Conservation (phyloP, 2,113 vertebrate genomes). For the Cheilinus undulatus region DNA sequence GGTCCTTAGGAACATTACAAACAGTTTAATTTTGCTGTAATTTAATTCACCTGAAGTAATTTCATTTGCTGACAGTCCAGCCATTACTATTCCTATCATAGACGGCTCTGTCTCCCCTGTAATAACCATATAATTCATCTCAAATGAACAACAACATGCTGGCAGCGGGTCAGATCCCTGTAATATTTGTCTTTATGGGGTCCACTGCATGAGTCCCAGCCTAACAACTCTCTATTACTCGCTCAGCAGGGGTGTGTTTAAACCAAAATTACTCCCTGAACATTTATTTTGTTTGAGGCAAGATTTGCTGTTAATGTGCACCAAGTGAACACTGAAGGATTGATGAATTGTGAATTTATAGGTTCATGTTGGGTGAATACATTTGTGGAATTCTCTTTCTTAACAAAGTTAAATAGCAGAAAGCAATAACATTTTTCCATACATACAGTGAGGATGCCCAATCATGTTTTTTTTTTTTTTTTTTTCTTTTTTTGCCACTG, state of each 20-base stretch:
- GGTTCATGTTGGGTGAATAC: background rate
- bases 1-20: slow-evolving; percentile 4
- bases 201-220: background rate
- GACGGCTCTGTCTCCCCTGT: background rate
- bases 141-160: slow-evolving; percentile 3
- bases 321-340: background rate
- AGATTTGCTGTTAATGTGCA: slow-evolving; percentile 1
- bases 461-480: no score
- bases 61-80: background rate
- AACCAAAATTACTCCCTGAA: slow-evolving; percentile 3
- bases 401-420: background rate
- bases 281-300: slow-evolving; percentile 11
- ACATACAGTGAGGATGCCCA: no score
- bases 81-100: slow-evolving; percentile 23
- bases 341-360: background rate
- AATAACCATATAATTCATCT: background rate
- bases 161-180: background rate
- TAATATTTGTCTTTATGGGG: slow-evolving; percentile 1
- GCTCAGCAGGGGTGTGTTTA: background rate
- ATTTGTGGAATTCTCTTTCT: no score
- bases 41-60: slow-evolving; percentile 12
- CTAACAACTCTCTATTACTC: background rate
- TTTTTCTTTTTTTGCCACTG: no score
- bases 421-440: no score
- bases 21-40: background rate